Percentiles rank a stretch among this genome's conserved stretches.
Conservation (phyloP, 2,797 vertebrate genomes). For the Gallinago solitaria region DNA sequence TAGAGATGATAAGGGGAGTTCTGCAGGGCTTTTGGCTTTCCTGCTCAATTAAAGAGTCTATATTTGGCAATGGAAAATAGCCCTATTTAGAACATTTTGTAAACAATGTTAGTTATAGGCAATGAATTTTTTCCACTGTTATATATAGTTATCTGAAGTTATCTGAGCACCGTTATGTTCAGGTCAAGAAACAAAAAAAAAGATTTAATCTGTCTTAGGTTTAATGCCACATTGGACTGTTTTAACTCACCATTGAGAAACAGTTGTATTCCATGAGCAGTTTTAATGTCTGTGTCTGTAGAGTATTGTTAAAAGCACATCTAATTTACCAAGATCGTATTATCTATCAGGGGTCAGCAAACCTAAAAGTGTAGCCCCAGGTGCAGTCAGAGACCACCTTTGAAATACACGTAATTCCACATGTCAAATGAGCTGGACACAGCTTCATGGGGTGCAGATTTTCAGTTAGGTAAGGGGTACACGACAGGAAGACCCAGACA, state of each 20-base stretch:
- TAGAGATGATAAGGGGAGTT: neutral
- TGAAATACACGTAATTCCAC: neutral
- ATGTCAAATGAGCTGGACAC: accelerated
- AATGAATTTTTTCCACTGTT: neutral
- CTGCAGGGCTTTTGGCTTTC: neutral
- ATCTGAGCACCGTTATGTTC: neutral
- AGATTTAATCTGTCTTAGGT: neutral
- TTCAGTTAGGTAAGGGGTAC: neutral
- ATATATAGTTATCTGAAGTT: conserved; percentile 20
- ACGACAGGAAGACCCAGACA: neutral
- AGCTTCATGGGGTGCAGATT: neutral
- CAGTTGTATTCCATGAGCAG: neutral
- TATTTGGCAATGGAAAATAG: conserved; percentile 30
- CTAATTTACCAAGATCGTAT: neutral
- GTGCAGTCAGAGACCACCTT: neutral
- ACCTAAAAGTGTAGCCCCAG: neutral
- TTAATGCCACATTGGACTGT: neutral
- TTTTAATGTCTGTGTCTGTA: neutral
- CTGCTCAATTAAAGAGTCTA: neutral
- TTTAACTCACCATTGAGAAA: neutral
- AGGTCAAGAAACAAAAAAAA: neutral
- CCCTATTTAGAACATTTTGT: conserved; percentile 35
- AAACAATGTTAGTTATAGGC: conserved; percentile 4
- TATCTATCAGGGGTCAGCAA: neutral
- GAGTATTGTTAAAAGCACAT: neutral